Conservation (phyloP, 2,113 vertebrate genomes). For the Bufo gargarizans region DNA sequence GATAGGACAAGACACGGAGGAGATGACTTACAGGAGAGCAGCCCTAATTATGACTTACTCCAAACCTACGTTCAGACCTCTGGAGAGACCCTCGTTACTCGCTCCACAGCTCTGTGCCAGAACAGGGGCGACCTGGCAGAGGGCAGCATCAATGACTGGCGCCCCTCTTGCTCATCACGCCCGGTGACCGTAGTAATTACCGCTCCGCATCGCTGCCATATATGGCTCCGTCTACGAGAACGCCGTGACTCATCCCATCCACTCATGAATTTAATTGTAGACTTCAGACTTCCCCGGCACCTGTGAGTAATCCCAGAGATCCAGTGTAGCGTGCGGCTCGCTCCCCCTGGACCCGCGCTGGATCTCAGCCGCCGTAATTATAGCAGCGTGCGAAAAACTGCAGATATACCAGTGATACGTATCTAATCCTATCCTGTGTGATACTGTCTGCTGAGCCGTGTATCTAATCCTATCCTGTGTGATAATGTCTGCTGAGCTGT, state of each 20-base stretch:
- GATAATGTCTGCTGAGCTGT: background rate
- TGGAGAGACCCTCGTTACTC: too few relatives aligned
- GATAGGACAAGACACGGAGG: background rate
- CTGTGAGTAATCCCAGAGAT: slow-evolving; percentile 1
- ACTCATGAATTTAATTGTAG: slow-evolving; percentile 32
- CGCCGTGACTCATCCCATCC: slow-evolving; percentile 2
- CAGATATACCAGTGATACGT: background rate
- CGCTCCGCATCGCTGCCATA: background rate
- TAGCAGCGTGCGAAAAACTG: background rate
- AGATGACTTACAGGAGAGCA: background rate
- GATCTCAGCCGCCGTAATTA: background rate
- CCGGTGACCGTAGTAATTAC: background rate
- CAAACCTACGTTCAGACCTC: background rate
- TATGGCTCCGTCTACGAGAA: background rate
- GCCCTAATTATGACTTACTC: background rate
- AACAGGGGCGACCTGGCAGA: background rate
- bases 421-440: background rate
- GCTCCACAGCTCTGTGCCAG: background rate
- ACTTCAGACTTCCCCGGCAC: background rate
- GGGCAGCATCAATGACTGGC: background rate
- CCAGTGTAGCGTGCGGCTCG: background rate
- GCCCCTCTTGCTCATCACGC: background rate
- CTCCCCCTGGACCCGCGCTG: background rate
- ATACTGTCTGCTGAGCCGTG: background rate
- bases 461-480: background rate